Percentiles rank a stretch among this genome's conserved stretches.
phyloP scores from a whole-genome alignment of 2,113 vertebrate genomes.

The Esox niger region DNA sequence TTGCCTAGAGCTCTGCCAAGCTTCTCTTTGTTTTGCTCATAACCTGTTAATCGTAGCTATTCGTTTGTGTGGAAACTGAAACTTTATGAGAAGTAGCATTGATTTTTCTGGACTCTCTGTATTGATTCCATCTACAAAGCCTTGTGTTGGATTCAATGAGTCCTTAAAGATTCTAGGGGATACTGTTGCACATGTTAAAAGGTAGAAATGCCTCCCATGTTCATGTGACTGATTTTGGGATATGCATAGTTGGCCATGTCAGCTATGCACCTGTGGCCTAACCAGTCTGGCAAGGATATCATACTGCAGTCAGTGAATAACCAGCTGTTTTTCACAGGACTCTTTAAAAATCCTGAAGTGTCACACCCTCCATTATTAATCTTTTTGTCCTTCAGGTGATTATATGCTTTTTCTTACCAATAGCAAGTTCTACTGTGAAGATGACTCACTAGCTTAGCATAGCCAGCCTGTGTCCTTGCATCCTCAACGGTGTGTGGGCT shows the following conservation, averaged over 20 bases:
- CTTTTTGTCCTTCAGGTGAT: background rate
- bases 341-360: background rate
- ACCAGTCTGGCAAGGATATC: background rate
- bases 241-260: background rate
- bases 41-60: too few relatives aligned
- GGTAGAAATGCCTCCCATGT: background rate
- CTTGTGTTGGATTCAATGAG: background rate
- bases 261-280: background rate
- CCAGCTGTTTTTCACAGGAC: background rate
- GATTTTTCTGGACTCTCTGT: background rate
- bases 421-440: background rate
- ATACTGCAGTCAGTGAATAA: background rate
- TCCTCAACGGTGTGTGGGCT: background rate
- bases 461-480: conserved; percentile 5
- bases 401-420: background rate
- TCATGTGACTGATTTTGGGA: background rate
- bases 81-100: background rate
- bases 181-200: background rate
- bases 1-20: background rate
- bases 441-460: conserved; percentile 36
- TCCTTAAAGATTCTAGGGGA: background rate
- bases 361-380: background rate
- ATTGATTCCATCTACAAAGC: too few relatives aligned
- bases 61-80: background rate
- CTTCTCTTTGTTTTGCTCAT: background rate